Evolutionary conservation across 2,113 vertebrate species (phyloP).

Genomic region (Caloenas nicobarica): DNA sequence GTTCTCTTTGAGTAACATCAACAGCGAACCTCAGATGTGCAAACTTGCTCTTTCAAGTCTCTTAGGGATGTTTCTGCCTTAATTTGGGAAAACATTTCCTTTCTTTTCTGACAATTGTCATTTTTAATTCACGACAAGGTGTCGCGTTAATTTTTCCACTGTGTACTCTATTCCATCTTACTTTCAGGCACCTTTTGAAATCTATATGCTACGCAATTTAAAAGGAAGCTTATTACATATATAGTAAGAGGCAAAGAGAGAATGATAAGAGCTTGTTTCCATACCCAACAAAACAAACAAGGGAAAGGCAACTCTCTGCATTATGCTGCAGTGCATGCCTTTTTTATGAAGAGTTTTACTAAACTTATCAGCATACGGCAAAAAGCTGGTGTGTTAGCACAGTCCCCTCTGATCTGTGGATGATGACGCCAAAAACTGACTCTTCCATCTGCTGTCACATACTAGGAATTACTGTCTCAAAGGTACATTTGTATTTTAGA

Average conservation of each 20-base stretch:
- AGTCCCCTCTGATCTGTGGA: neutral
- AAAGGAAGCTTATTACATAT: neutral
- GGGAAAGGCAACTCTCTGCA: neutral
- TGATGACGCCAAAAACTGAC: neutral
- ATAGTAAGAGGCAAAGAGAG: neutral
- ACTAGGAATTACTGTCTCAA: neutral
- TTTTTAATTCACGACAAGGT: neutral
- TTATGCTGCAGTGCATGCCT: neutral
- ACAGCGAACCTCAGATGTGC: neutral
- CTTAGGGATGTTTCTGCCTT: neutral
- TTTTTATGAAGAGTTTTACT: neutral
- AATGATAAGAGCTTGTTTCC: neutral
- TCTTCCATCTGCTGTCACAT: neutral
- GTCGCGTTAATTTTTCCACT: neutral
- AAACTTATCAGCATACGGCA: neutral
- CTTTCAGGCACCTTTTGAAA: neutral
- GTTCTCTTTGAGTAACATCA: neutral
- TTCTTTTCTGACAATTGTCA: neutral
- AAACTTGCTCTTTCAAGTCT: neutral
- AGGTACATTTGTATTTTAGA: neutral
- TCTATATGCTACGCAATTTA: neutral
- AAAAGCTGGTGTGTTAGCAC: neutral
- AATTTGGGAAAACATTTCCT: neutral
- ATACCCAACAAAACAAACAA: neutral
- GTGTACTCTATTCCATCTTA: neutral